Evolutionary conservation across 2,797 vertebrate species (phyloP), one percentile per base, ranked within the genome.

Genomic region (Brachyalestes nurse): DNA sequence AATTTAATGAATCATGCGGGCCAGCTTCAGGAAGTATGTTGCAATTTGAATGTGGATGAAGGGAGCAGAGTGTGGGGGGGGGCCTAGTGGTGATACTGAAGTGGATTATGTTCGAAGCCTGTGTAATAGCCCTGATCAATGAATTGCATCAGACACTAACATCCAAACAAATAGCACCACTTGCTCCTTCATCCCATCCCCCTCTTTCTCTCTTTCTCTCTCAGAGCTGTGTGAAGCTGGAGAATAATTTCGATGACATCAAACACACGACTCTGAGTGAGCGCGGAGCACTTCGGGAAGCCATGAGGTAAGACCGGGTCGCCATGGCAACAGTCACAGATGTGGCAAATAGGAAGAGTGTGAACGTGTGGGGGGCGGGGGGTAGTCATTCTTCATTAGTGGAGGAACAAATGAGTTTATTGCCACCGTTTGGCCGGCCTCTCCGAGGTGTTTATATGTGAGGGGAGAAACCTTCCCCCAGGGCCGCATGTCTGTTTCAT

Each of bases 201-300:
- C 58, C 25, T 73, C 69, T 72, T 23, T 82, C 47, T 83, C 87
- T 88, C 89, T 79, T 77, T 55, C 51, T 89, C 21, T 79, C 74
- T 60, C 64, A 58, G 67, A 91, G 88, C 86, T 95, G 94, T 75
- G 92, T 94, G 90, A 93, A 91, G 88, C 95, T 95, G 83, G 94
- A 96, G 93, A 96, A 96, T 93, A 96, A 96, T 96, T 97, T 96
- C 92, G 96, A 96, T 93, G 96, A 96, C 95, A 96, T 96, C 95
- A 97, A 96, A 94, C 95, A 95, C 92, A 96, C 95, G 25, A 96
- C 95, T 92, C 94, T 96, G 86, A 91, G 95, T 86, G 96, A 96
- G 87, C 89, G 94, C 85, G 95, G 96, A 92, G 95, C 95, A 84
- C 95, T 96, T 89, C 91, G 94, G 92, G 96, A 97, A 95, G 95